Percentiles rank a stretch among this genome's conserved stretches.
These are phyloP conservation scores for Drosophila subpulchrella DNA, from an alignment of 1,140 invertebrate genomes.

Conservation along the genomic window DNA sequence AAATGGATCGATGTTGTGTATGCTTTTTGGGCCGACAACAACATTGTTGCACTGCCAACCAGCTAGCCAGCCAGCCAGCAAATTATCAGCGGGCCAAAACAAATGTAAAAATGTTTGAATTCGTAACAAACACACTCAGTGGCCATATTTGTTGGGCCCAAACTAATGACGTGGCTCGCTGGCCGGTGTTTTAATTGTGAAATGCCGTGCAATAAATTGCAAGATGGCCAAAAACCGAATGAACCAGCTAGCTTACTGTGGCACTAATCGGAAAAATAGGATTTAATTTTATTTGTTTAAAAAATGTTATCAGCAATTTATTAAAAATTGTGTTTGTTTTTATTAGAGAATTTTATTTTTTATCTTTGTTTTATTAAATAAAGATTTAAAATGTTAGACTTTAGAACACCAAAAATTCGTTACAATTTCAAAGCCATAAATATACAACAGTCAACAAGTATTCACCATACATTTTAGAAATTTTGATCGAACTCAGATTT, in stretches of 20 bases:
- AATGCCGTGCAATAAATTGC: conserved; percentile 77
- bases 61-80: conserved; percentile 22
- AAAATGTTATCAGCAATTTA: too few relatives aligned
- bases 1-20: conserved; percentile 16
- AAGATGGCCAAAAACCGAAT: conserved; percentile 67
- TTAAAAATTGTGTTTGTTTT: too few relatives aligned
- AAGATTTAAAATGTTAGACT: too few relatives aligned
- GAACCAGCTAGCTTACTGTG: background rate
- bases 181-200: conserved; percentile 73
- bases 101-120: conserved; percentile 79
- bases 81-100: conserved; percentile 64
- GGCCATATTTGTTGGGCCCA: conserved; percentile 69
- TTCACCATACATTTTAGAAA: too few relatives aligned
- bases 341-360: too few relatives aligned
- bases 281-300: background rate
- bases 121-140: conserved; percentile 75
- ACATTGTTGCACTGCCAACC: conserved; percentile 45
- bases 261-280: background rate
- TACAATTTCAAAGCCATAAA: too few relatives aligned
- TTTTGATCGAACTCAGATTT: too few relatives aligned
- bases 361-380: too few relatives aligned
- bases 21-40: conserved; percentile 21
- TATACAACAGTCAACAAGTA: too few relatives aligned
- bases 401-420: too few relatives aligned
- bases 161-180: conserved; percentile 76